A percentile compares a stretch with the other conserved stretches of the same genome.
Evolutionary conservation across 2,888 invertebrate genomes (phyloP).

Genomic region (Liposcelis brunnea): DNA sequence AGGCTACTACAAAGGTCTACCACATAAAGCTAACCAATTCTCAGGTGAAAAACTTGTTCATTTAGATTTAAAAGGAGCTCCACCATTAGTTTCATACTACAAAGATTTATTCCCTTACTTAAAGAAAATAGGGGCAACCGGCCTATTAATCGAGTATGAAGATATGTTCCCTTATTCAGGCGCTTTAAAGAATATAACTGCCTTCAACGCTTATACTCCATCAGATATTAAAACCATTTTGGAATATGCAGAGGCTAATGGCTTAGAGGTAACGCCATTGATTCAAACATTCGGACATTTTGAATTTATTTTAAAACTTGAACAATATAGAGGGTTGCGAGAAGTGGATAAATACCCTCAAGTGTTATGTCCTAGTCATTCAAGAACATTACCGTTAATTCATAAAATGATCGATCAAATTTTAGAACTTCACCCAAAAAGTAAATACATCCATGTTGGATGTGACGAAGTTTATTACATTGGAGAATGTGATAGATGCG

Average conservation of each 20-base stretch:
- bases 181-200: constrained; percentile 33
- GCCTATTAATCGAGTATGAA: constrained; percentile 67
- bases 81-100: constrained; percentile 47
- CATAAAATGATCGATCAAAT: constrained; percentile 55
- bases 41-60: constrained; percentile 35
- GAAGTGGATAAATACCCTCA: constrained; percentile 33
- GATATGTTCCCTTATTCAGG: constrained; percentile 71
- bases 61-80: constrained; percentile 70
- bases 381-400: constrained; percentile 37
- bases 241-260: constrained; percentile 33
- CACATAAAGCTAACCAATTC: neutral
- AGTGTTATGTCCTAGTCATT: constrained; percentile 52
- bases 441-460: constrained; percentile 50
- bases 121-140: constrained; percentile 50
- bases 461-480: constrained; percentile 67
- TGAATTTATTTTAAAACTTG: constrained; percentile 59
- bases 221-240: constrained; percentile 34
- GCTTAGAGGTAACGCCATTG: constrained; percentile 56
- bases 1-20: too few relatives aligned
- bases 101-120: constrained; percentile 41
- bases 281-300: constrained; percentile 78
- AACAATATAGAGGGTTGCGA: constrained; percentile 44
- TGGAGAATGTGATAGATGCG: constrained; percentile 42
- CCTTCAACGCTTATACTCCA: constrained; percentile 43
- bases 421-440: constrained; percentile 34